phyloP scores from a whole-genome alignment of 92 coral and sea anemone species.

The Umimayanthus kanabou region DNA sequence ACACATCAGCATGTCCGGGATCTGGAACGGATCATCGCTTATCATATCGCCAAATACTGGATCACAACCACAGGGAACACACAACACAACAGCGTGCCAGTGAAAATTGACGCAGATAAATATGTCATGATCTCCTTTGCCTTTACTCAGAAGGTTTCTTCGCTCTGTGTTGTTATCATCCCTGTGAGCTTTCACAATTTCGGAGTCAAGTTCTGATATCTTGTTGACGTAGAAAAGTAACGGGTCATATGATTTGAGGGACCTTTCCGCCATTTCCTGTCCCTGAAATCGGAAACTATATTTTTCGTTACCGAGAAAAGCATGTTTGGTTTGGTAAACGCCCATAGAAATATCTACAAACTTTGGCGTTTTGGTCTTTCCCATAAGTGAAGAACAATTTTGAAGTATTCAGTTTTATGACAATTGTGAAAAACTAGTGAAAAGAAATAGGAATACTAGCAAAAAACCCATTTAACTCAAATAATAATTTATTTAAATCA shows the following conservation, averaged over 20 bases:
- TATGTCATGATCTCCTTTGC: constrained; percentile 69
- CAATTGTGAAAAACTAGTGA: no score
- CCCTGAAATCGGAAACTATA: neutral
- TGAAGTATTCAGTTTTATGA: no score
- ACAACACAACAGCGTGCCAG: constrained; percentile 80
- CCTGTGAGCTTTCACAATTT: constrained; percentile 63
- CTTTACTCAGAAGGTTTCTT: constrained; percentile 51
- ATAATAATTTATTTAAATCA: no score
- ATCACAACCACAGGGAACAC: constrained; percentile 68
- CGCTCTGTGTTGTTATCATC: constrained; percentile 49
- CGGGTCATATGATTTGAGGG: constrained; percentile 68
- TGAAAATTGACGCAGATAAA: constrained; percentile 73
- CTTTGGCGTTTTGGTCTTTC: no score
- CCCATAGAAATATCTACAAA: neutral
- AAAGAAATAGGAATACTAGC: no score
- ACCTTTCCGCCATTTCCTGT: constrained; percentile 70
- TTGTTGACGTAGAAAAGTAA: constrained; percentile 83
- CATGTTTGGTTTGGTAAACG: neutral
- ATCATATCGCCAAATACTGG: constrained; percentile 56
- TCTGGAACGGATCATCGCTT: constrained; percentile 66
- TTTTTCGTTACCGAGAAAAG: neutral
- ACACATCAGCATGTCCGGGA: constrained; percentile 63
- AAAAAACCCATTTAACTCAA: no score
- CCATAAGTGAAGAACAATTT: neutral
- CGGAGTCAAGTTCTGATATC: constrained; percentile 65